Evolutionary conservation across 2,888 invertebrate species (phyloP), one percentile per base, ranked within the genome.

Genomic region (Tyria jacobaeae): DNA sequence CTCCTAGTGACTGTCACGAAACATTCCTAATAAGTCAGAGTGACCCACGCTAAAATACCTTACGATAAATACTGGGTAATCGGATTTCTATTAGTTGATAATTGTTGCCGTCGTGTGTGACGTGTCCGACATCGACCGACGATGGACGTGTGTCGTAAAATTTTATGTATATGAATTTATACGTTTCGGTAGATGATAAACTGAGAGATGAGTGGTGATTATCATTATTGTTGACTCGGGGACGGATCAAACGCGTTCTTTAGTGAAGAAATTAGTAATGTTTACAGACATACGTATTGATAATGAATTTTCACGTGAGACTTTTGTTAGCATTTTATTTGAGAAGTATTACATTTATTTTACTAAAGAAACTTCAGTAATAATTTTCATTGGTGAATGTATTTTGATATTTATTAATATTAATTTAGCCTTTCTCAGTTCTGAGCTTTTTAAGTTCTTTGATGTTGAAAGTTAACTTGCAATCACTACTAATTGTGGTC

Each of bases 101-200:
- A 76, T 75, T 75, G 66, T 69, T 51, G 50, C 27, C 9, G 39
- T 49, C 41, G 24, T 60, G 63, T 58, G 35, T 39, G 48, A 56
- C 47, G 39, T 63, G 64, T 60, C 49, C 49, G 66, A 65, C 67
- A 75, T 70, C 57, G 59, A 69, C 62, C 63, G n/a, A 60, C 60
- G 70, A 72, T 62, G 25, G 57, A 68, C 64, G 68, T 41, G 51
- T 48, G 41, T 76, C 77, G 68, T 76, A 60, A 76, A 76, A 71
- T 76, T 74, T 74, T 76, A 76, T 76, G 61, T 67, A 62, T 44
- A 55, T 71, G 58, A 68, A 68, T 72, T 67, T 68, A 72, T 76
- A 71, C 50, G 62, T 67, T 41, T 62, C 49, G 66, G 12, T 27
- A 49, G 61, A 72, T 74, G 61, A 76, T 72, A 65, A 68, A 68